Percentiles rank a stretch among this genome's conserved stretches.
phyloP scores from a whole-genome alignment of 2,797 vertebrate species.

The Brotula barbata region DNA sequence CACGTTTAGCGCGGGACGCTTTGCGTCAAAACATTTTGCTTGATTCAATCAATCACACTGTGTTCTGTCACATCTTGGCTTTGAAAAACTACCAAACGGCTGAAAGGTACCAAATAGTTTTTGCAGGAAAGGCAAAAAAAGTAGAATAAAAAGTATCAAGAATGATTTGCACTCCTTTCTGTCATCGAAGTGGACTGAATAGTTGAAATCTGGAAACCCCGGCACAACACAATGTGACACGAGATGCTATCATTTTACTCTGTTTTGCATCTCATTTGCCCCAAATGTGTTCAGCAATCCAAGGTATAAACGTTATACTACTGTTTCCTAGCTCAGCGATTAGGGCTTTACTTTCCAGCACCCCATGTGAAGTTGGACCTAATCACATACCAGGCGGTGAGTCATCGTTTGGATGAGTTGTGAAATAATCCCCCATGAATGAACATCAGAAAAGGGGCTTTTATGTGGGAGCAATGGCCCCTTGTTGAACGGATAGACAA shows the following conservation, averaged over 20 bases:
- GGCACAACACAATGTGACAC: constrained; percentile 40
- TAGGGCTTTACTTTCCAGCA: constrained; percentile 14
- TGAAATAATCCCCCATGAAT: constrained; percentile 71
- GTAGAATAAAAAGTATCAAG: too few species aligned
- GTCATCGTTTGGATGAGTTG: constrained; percentile 71
- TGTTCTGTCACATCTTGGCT: too few species aligned
- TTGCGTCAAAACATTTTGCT: too few species aligned
- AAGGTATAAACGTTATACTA: background rate
- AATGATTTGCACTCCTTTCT: too few species aligned
- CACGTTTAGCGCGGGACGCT: too few species aligned
- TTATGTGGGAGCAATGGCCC: constrained; percentile 44
- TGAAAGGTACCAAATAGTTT: too few species aligned
- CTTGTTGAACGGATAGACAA: constrained; percentile 45
- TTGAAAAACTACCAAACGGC: too few species aligned
- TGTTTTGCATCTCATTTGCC: constrained; percentile 8
- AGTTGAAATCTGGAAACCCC: too few species aligned
- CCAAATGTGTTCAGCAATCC: background rate
- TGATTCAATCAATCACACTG: too few species aligned
- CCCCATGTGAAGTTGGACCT: constrained; percentile 43
- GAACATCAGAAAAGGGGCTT: constrained; percentile 56
- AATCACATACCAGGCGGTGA: constrained; percentile 64
- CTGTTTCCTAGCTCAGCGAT: background rate
- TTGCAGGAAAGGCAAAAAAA: too few species aligned
- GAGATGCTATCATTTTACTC: constrained; percentile 19
- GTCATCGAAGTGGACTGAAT: too few species aligned